A percentile compares a stretch with the other conserved stretches of the same genome.
These are phyloP conservation scores for Criorhina ranunculi DNA, from an alignment of 2,888 invertebrate species.

Conservation along the genomic window DNA sequence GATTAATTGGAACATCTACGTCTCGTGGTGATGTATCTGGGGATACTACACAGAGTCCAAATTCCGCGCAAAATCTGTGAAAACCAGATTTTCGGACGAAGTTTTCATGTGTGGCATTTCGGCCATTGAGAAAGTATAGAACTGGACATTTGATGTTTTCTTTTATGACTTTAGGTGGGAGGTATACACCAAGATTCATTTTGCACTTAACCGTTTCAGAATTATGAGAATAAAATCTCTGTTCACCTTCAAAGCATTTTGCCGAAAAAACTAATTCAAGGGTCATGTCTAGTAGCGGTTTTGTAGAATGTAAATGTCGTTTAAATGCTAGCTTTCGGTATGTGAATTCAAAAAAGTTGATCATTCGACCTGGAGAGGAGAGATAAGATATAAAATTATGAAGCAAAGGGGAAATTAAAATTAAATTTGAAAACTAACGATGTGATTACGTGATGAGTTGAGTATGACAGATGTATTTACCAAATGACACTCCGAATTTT, in stretches of 20 bases:
- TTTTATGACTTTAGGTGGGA: conserved; percentile 89
- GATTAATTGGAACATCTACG: conserved; percentile 93
- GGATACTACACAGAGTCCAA: conserved; percentile 94
- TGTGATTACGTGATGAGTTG: no score
- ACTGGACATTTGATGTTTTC: conserved; percentile 88
- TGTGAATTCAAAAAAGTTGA: no score
- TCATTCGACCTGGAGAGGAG: no score
- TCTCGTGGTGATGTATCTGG: conserved; percentile 98
- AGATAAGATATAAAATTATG: no score
- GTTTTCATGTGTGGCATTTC: conserved; percentile 97
- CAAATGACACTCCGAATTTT: no score
- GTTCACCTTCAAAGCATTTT: conserved; percentile 82
- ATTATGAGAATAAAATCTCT: conserved; percentile 82
- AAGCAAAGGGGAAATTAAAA: no score
- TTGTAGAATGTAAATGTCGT: neutral
- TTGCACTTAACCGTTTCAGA: conserved; percentile 90
- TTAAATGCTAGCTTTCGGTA: no score
- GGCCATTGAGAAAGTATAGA: conserved; percentile 95
- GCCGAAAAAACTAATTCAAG: conserved; percentile 79
- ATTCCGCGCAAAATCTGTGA: conserved; percentile 94
- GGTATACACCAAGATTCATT: conserved; percentile 96
- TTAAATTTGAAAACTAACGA: no score
- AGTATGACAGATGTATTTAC: no score
- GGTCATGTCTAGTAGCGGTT: conserved; percentile 3
- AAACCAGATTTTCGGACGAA: conserved; percentile 97